Evolutionary conservation across 2,797 vertebrate genomes (phyloP).

Genomic region (Alauda arvensis): DNA sequence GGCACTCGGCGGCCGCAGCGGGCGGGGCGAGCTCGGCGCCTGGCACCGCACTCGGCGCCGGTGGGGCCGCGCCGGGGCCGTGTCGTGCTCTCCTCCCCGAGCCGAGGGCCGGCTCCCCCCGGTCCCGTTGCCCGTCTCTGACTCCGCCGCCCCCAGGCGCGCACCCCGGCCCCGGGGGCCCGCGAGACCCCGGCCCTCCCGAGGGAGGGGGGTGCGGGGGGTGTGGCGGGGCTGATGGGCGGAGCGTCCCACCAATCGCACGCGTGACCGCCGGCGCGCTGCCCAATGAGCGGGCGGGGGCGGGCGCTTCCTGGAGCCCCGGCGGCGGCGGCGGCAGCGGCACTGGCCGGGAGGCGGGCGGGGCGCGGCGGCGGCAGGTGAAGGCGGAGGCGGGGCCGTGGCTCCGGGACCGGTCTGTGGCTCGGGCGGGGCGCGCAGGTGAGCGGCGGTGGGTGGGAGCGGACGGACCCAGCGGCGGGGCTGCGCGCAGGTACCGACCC

Average conservation of each 20-base stretch:
- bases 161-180: background rate
- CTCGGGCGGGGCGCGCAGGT: slow-evolving; percentile 23
- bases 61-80: background rate
- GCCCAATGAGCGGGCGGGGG: background rate
- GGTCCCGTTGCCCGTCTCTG: background rate
- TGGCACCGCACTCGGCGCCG: background rate
- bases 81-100: background rate
- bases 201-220: background rate
- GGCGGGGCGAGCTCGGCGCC: slow-evolving; percentile 4
- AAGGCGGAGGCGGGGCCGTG: slow-evolving; percentile 1
- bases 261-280: background rate
- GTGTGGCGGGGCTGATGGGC: background rate
- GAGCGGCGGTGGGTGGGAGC: background rate
- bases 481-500: background rate
- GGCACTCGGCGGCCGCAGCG: background rate
- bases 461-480: background rate
- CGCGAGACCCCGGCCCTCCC: background rate
- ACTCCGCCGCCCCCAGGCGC: background rate
- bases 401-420: background rate
- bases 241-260: background rate
- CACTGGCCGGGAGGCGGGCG: background rate
- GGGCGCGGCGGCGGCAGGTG: background rate
- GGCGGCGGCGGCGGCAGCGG: background rate
- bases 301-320: background rate
- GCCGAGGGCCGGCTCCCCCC: background rate